Evolutionary conservation across 2,888 invertebrate species (phyloP).

Genomic region (Caenorhabditis sp.): DNA sequence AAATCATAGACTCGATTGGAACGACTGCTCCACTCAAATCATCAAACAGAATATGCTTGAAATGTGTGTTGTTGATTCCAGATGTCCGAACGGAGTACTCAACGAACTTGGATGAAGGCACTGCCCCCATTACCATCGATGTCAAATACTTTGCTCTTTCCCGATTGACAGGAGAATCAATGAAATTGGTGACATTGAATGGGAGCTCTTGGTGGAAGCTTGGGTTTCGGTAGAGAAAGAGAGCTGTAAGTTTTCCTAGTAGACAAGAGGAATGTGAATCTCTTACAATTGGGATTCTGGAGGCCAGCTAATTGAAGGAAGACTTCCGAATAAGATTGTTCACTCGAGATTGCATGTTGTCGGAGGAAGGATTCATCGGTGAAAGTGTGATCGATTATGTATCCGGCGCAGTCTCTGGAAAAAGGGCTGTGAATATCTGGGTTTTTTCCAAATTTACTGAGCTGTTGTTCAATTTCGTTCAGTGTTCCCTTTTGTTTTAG

Average conservation of each 20-base stretch:
- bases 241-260: too few species aligned
- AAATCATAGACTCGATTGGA: slow-evolving; percentile 42
- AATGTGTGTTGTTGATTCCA: slow-evolving; percentile 71
- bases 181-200: slow-evolving; percentile 69
- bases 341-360: slow-evolving; percentile 49
- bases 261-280: too few species aligned
- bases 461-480: too few species aligned
- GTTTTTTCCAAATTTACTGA: too few species aligned
- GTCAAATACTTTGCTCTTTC: slow-evolving; percentile 66
- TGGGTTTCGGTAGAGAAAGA: slow-evolving; percentile 67
- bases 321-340: slow-evolving; percentile 58
- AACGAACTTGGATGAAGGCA: slow-evolving; percentile 48
- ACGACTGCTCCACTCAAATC: slow-evolving; percentile 43
- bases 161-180: slow-evolving; percentile 64
- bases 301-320: slow-evolving; percentile 62
- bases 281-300: slow-evolving; percentile 47
- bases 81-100: slow-evolving; percentile 63
- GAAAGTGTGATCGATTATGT: slow-evolving; percentile 68
- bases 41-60: slow-evolving; percentile 67
- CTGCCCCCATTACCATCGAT: slow-evolving; percentile 55
- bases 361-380: slow-evolving; percentile 62
- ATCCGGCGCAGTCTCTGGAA: slow-evolving; percentile 68
- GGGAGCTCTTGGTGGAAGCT: slow-evolving; percentile 69
- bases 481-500: too few species aligned
- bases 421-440: background rate